These are phyloP conservation scores for Chrysotoxum bicinctum DNA, from an alignment of 2,888 invertebrate genomes.

Conservation along the genomic window DNA sequence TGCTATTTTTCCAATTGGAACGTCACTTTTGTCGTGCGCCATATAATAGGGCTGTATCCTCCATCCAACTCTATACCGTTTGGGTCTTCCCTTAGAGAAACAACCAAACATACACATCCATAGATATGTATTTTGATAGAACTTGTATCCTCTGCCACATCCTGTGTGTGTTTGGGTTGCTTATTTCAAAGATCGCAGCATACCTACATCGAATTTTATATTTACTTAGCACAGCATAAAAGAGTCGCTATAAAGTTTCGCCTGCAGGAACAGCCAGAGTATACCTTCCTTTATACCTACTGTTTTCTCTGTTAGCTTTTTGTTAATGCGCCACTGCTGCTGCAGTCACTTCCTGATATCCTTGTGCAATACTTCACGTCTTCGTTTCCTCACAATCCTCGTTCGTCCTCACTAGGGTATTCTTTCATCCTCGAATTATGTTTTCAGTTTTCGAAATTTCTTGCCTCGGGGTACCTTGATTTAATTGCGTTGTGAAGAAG, in stretches of 20 bases:
- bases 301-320: conserved; percentile 39
- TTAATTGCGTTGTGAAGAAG: conserved; percentile 68
- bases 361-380: background rate
- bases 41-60: conserved; percentile 24
- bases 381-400: background rate
- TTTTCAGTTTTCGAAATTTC: conserved; percentile 69
- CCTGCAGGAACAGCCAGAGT: conserved; percentile 22
- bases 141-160: conserved; percentile 30
- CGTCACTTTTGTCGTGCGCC: conserved; percentile 24
- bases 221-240: conserved; percentile 66
- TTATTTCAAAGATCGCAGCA: conserved; percentile 52
- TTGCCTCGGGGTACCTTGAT: conserved; percentile 68
- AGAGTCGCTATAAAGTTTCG: conserved; percentile 53
- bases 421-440: conserved; percentile 69
- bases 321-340: conserved; percentile 50
- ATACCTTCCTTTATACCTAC: background rate
- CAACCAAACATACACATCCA: background rate
- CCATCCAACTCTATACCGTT: background rate
- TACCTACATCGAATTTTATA: conserved; percentile 59
- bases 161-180: conserved; percentile 41
- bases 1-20: conserved; percentile 56
- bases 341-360: background rate
- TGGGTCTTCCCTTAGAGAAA: background rate
- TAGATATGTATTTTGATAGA: background rate
- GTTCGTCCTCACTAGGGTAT: conserved; percentile 24